Conservation (phyloP, 2,888 invertebrate genomes). For the Pandemis cinnamomeana region DNA sequence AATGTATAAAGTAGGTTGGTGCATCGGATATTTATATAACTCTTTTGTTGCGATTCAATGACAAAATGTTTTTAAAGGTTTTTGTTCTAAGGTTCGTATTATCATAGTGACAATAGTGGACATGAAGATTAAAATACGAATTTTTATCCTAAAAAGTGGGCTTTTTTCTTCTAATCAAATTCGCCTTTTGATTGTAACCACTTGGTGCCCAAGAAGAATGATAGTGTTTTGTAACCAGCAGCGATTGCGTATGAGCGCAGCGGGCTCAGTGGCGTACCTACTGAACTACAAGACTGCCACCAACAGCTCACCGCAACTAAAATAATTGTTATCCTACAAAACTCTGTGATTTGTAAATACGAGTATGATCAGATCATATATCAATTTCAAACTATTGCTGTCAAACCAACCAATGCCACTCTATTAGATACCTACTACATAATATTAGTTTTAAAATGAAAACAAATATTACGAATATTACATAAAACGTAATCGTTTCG, state of each 20-base stretch:
- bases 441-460: too few species aligned
- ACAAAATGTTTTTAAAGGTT: background rate
- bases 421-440: too few species aligned
- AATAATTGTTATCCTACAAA: background rate
- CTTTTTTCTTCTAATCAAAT: background rate
- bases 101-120: background rate
- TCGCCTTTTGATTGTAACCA: background rate
- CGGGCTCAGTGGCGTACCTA: too few species aligned
- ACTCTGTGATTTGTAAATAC: background rate
- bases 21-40: slow-evolving; percentile 20
- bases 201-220: background rate
- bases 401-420: background rate
- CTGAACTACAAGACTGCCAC: background rate
- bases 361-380: too few species aligned
- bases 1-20: slow-evolving; percentile 39
- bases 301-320: background rate
- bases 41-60: slow-evolving; percentile 2
- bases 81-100: background rate
- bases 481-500: too few species aligned
- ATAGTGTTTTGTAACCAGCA: background rate
- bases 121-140: background rate
- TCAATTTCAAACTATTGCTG: background rate
- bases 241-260: too few species aligned
- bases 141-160: background rate
- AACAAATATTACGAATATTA: too few species aligned